A percentile compares a stretch with the other conserved stretches of the same genome.
Evolutionary conservation across 1,140 invertebrate species (phyloP).

Genomic region (Diabrotica virgifera): DNA sequence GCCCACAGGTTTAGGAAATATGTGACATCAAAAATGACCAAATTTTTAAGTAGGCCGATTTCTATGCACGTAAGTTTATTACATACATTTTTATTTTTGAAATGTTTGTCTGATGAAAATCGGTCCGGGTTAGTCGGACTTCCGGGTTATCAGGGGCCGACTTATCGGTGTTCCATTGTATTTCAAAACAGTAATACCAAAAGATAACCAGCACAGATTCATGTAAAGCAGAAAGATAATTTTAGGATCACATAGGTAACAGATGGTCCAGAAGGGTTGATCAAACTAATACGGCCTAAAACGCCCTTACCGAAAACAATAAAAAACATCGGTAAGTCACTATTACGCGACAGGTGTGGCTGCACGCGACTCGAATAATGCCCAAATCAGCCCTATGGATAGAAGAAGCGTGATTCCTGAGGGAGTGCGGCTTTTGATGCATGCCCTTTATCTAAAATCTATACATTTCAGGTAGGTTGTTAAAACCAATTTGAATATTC

Average conservation of each 20-base stretch:
- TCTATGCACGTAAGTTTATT: too few species aligned
- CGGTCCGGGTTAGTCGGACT: too few species aligned
- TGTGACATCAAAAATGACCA: too few species aligned
- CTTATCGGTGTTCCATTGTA: too few species aligned
- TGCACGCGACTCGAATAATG: background rate
- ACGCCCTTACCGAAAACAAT: background rate
- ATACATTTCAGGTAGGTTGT: background rate
- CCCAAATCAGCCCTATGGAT: background rate
- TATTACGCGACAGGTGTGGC: slow-evolving; percentile 1
- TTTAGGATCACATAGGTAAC: background rate
- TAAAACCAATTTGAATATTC: background rate
- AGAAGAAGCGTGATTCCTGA: background rate
- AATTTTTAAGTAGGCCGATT: too few species aligned
- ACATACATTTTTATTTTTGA: too few species aligned
- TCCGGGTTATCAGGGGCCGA: too few species aligned
- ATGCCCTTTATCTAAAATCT: background rate
- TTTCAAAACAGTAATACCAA: too few species aligned
- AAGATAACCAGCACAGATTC: too few species aligned
- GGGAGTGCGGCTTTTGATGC: background rate
- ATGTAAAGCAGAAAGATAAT: too few species aligned
- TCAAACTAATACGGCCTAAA: background rate
- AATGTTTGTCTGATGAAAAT: too few species aligned
- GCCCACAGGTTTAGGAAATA: too few species aligned
- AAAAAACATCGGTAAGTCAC: background rate
- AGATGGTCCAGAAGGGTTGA: slow-evolving; percentile 1